phyloP scores from a whole-genome alignment of 2,888 invertebrate species.

The Andrena chrysosceles region DNA sequence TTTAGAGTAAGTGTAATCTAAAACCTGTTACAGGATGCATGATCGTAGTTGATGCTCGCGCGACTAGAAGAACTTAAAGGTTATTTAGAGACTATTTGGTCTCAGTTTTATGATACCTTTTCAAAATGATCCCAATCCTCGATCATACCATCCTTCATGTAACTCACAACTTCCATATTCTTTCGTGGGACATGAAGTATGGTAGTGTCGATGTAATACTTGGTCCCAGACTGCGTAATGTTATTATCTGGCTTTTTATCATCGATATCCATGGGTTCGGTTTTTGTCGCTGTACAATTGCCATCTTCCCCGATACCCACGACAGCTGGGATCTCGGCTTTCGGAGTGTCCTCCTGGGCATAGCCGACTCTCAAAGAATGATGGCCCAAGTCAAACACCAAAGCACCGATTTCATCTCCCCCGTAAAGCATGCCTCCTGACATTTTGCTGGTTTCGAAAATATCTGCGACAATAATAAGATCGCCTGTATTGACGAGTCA shows the following conservation, averaged over 20 bases:
- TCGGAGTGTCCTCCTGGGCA: slow-evolving; percentile 99
- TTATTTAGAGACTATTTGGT: background rate
- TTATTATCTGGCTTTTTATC: slow-evolving; percentile 91
- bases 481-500: background rate
- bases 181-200: slow-evolving; percentile 95
- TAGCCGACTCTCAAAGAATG: slow-evolving; percentile 96
- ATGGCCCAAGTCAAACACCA: slow-evolving; percentile 98
- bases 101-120: slow-evolving; percentile 87
- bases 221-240: slow-evolving; percentile 88
- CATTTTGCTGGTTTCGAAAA: slow-evolving; percentile 57
- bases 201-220: slow-evolving; percentile 97
- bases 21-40: slow-evolving; percentile 75
- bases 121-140: slow-evolving; percentile 99
- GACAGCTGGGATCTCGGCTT: slow-evolving; percentile 98
- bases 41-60: background rate
- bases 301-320: slow-evolving; percentile 93
- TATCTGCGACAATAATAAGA: slow-evolving; percentile 45
- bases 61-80: background rate
- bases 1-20: slow-evolving; percentile 97
- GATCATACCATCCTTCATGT: slow-evolving; percentile 99
- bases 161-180: slow-evolving; percentile 95
- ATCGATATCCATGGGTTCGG: slow-evolving; percentile 88
- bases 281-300: slow-evolving; percentile 87
- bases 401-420: slow-evolving; percentile 99
- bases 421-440: slow-evolving; percentile 90